These are phyloP conservation scores for Drosophila saltans DNA, from an alignment of 1,140 invertebrate genomes.

Conservation along the genomic window DNA sequence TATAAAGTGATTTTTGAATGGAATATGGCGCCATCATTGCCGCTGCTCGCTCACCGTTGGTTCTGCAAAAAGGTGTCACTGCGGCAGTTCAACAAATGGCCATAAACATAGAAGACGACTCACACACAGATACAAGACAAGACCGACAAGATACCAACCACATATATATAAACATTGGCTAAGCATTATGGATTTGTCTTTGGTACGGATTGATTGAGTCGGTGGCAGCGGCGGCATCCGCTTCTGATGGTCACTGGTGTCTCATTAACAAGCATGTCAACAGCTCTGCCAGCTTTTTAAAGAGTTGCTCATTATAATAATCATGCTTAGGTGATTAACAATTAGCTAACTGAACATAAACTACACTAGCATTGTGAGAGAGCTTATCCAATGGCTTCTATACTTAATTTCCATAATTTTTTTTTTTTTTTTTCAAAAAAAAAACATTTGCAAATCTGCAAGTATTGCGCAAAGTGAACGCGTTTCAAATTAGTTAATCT, in stretches of 20 bases:
- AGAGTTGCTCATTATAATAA: constrained; percentile 61
- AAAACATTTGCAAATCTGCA: too few species aligned
- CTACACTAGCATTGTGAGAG: not conserved
- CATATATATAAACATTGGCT: constrained; percentile 16
- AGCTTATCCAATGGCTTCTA: not conserved
- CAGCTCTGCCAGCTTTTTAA: constrained; percentile 3
- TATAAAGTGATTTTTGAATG: constrained; percentile 79
- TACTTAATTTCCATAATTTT: not conserved
- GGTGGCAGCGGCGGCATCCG: constrained; percentile 8
- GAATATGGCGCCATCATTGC: constrained; percentile 67
- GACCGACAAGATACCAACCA: constrained; percentile 47
- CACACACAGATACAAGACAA: constrained; percentile 37
- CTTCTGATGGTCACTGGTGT: not conserved
- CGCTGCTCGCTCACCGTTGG: not conserved
- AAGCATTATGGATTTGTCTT: not conserved
- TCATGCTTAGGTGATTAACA: constrained; percentile 34
- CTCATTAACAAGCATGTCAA: constrained; percentile 52
- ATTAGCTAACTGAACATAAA: not conserved
- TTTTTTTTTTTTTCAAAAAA: too few species aligned
- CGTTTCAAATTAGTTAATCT: too few species aligned
- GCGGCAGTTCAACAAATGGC: constrained; percentile 70
- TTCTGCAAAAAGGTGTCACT: constrained; percentile 55
- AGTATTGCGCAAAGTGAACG: too few species aligned
- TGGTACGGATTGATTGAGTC: constrained; percentile 31
- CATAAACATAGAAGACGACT: constrained; percentile 12